These are phyloP conservation scores for Xylocopa sonorina DNA, from an alignment of 1,140 invertebrate species.

Conservation along the genomic window DNA sequence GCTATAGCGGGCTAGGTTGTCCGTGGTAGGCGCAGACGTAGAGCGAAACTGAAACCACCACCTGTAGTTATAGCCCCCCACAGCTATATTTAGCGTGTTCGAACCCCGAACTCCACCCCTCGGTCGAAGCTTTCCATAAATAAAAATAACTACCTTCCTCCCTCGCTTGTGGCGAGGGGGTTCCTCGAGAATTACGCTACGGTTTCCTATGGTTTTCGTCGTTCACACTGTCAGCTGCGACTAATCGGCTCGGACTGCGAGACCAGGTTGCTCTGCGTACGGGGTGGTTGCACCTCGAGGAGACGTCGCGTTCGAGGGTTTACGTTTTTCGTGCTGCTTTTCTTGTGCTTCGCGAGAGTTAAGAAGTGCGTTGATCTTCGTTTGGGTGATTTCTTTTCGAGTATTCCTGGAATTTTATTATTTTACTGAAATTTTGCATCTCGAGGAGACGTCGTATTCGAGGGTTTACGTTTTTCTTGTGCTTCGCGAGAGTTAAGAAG, in stretches of 20 bases:
- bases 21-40: slow-evolving; percentile 15
- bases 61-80: slow-evolving; percentile 42
- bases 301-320: background rate
- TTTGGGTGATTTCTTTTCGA: too few relatives aligned
- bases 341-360: too few relatives aligned
- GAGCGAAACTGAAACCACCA: slow-evolving; percentile 39
- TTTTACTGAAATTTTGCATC: too few relatives aligned
- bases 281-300: background rate
- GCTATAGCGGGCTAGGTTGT: background rate
- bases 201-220: slow-evolving; percentile 6
- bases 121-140: slow-evolving; percentile 51
- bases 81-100: slow-evolving; percentile 50
- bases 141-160: slow-evolving; percentile 60
- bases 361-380: too few relatives aligned
- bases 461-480: too few relatives aligned
- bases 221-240: background rate
- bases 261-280: background rate
- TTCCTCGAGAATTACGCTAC: background rate
- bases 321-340: too few relatives aligned
- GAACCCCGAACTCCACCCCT: slow-evolving; percentile 20
- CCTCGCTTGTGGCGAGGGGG: slow-evolving; percentile 18
- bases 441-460: too few relatives aligned
- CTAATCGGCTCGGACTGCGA: background rate
- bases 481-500: too few relatives aligned
- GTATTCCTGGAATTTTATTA: too few relatives aligned